phyloP scores from a whole-genome alignment of 2,797 vertebrate species.

The Margarornis squamiger region DNA sequence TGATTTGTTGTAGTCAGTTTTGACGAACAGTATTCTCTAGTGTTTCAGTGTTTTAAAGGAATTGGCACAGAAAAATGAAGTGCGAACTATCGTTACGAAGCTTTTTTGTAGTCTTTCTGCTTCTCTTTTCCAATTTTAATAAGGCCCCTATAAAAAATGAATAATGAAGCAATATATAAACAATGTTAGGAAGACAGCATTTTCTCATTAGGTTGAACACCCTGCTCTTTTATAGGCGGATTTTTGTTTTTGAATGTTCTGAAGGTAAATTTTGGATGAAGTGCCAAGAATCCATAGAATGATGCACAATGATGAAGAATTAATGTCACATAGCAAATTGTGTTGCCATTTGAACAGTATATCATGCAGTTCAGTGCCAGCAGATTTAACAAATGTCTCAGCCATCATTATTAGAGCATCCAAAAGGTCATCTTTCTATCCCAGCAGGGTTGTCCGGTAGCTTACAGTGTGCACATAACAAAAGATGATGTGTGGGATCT shows the following conservation, averaged over 20 bases:
- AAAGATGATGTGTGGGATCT: conserved; percentile 79
- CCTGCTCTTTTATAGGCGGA: neutral
- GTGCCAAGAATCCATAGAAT: conserved; percentile 1
- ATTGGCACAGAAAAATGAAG: conserved; percentile 30
- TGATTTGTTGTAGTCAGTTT: conserved; percentile 31
- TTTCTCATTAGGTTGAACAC: conserved; percentile 4
- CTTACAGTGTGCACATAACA: conserved; percentile 70
- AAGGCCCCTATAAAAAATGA: conserved; percentile 40
- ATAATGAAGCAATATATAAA: conserved; percentile 42
- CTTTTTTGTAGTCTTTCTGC: conserved; percentile 16
- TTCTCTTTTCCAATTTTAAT: conserved; percentile 52
- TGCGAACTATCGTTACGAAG: neutral
- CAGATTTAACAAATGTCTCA: conserved; percentile 17
- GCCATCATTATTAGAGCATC: conserved; percentile 45
- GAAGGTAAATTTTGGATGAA: conserved; percentile 28
- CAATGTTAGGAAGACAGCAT: neutral
- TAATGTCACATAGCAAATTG: conserved; percentile 33
- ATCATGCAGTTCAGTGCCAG: neutral
- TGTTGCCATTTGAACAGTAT: conserved; percentile 15
- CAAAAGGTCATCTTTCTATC: conserved; percentile 40
- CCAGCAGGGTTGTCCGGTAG: conserved; percentile 68
- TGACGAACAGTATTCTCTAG: conserved; percentile 1
- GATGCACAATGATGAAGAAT: conserved; percentile 18
- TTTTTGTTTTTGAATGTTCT: neutral
- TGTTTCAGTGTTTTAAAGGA: conserved; percentile 7